Percentiles rank a stretch among this genome's conserved stretches.
These are phyloP conservation scores for Blera fallax DNA, from an alignment of 2,888 invertebrate genomes.

Conservation along the genomic window DNA sequence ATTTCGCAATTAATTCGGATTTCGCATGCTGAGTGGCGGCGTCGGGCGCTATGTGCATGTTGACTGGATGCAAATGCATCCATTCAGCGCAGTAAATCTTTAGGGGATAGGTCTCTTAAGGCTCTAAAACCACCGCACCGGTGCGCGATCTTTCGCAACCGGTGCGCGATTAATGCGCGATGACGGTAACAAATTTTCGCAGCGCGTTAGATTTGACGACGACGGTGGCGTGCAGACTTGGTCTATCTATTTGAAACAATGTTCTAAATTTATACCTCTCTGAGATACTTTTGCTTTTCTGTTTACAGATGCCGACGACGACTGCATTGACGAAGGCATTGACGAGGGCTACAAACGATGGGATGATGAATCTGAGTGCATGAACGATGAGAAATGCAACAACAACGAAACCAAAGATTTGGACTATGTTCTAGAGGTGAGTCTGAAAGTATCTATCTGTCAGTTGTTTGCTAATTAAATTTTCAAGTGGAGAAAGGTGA, in stretches of 20 bases:
- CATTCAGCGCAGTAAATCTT: conserved; percentile 27
- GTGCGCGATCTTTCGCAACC: conserved; percentile 43
- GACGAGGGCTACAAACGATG: conserved; percentile 85
- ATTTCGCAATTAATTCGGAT: conserved; percentile 70
- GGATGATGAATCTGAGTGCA: conserved; percentile 82
- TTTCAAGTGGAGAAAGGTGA: conserved; percentile 37
- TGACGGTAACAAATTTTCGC: conserved; percentile 68
- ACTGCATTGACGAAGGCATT: conserved; percentile 94
- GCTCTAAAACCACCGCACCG: conserved; percentile 12
- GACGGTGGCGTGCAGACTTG: not conserved
- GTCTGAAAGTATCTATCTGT: conserved; percentile 32
- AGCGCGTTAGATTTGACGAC: conserved; percentile 60
- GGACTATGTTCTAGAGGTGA: conserved; percentile 82
- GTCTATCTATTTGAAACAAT: conserved; percentile 8
- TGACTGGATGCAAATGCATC: conserved; percentile 53
- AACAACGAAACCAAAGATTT: conserved; percentile 83
- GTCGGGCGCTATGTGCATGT: not conserved
- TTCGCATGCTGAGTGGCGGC: conserved; percentile 44
- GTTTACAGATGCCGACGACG: conserved; percentile 88
- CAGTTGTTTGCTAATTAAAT: conserved; percentile 14
- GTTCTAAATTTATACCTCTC: conserved; percentile 4
- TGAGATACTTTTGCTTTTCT: conserved; percentile 25
- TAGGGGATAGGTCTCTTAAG: conserved; percentile 57
- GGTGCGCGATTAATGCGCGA: conserved; percentile 59
- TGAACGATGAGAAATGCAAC: conserved; percentile 81